Evolutionary conservation across 2,113 vertebrate species (phyloP), one percentile per base, ranked within the genome.

Genomic region (Brienomyrus longianalis): DNA sequence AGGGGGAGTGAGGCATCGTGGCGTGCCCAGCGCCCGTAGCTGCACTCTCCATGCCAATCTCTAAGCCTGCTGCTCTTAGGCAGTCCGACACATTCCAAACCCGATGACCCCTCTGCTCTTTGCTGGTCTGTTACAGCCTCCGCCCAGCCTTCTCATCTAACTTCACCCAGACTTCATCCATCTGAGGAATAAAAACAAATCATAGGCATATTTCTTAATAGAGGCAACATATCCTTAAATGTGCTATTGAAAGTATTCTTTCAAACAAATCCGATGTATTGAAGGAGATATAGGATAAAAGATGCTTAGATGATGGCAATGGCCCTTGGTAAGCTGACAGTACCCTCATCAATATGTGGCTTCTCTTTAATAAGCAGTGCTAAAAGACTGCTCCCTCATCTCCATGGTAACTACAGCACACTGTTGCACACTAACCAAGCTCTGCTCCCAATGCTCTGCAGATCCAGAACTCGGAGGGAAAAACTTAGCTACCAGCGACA

Each of bases 401-500:
- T 66, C 94, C 92, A 88, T 83, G 93, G 90, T 85, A 83, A 94
- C 93, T 19, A 0, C 2, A 15, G 90, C 90, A 93, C 91, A 95
- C 92, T 94, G 89, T 93, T 93, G 92, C 92, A 93, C 93, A 95
- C 93, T 93, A 93, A 94, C 92, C 89, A 80, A 80, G 88, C 66
- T 8, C 93, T 19, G 17, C 87, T 35, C 56, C 87, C 45, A 5
- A 15, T 86, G 77, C 93, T 95, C 92, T 93, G 92, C 92, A 91
- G 93, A 93, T 93, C 91, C 93, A 91, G 94, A 89, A 92, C 88
- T 90, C 92, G 93, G 91, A 91, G 95, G 90, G 93, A 94, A 80
- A 95, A 95, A 93, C 94, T 94, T 92, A 95, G 93, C 94, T 94
- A 95, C 95, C 90, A 31, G 87, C 92, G 92, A 94, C 93, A 93